Evolutionary conservation across 2,888 invertebrate genomes (phyloP).

Genomic region (Apamea anceps): DNA sequence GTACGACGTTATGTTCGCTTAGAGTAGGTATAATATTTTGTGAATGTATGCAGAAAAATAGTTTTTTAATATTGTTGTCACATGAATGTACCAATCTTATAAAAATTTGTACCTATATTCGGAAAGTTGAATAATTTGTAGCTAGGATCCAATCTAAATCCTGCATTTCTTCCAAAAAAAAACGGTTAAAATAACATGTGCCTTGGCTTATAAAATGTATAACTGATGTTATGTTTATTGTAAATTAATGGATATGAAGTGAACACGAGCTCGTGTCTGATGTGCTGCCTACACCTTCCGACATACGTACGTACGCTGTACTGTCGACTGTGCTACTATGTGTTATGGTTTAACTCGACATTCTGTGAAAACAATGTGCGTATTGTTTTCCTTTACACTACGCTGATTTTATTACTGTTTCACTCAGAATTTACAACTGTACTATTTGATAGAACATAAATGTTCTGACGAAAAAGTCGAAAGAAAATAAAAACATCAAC

Average conservation of each 20-base stretch:
- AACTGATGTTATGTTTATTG: conserved; percentile 84
- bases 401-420: conserved; percentile 44
- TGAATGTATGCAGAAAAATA: conserved; percentile 90
- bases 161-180: conserved; percentile 87
- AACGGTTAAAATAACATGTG: conserved; percentile 86
- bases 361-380: conserved; percentile 34
- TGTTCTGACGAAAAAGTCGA: conserved; percentile 1
- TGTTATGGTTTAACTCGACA: conserved; percentile 29
- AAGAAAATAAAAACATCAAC: not conserved
- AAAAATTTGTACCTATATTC: conserved; percentile 89
- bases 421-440: conserved; percentile 30
- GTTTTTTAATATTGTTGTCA: conserved; percentile 91
- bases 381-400: conserved; percentile 40
- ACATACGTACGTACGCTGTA: conserved; percentile 55
- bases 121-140: conserved; percentile 90
- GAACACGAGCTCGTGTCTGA: conserved; percentile 76
- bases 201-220: conserved; percentile 88
- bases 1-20: conserved; percentile 88
- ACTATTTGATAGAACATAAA: conserved; percentile 14
- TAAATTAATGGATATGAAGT: conserved; percentile 77
- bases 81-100: conserved; percentile 90
- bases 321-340: conserved; percentile 39
- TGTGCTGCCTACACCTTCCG: conserved; percentile 77
- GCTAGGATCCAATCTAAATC: conserved; percentile 90
- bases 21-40: conserved; percentile 89